Conservation (phyloP, 2,888 invertebrate species). For the Bibio marci region DNA sequence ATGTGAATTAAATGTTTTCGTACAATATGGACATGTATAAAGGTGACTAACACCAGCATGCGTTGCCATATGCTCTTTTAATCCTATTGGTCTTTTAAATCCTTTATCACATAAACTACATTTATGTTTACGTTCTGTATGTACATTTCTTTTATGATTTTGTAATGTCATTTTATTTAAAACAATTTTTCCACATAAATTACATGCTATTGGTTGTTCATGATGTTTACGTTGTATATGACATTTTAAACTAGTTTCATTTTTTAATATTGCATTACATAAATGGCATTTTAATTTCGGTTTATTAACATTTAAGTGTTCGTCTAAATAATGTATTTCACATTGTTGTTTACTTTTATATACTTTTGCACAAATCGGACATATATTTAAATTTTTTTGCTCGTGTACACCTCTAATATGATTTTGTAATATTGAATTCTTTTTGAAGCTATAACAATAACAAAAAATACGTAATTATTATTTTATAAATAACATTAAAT, state of each 20-base stretch:
- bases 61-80: no score
- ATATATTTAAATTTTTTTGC: constrained; percentile 10
- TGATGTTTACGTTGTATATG: constrained; percentile 12
- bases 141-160: constrained; percentile 14
- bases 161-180: constrained; percentile 13
- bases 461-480: neutral
- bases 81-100: constrained; percentile 11
- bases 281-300: constrained; percentile 19
- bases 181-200: constrained; percentile 11
- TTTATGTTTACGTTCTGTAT: constrained; percentile 4
- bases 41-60: no score
- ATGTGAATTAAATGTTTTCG: no score
- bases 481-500: neutral
- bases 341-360: constrained; percentile 14
- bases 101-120: constrained; percentile 1
- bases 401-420: constrained; percentile 12
- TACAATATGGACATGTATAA: no score
- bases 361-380: constrained; percentile 24
- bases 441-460: constrained; percentile 11
- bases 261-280: constrained; percentile 18
- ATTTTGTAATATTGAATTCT: constrained; percentile 6
- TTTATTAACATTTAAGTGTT: constrained; percentile 17
- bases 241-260: constrained; percentile 12
- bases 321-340: constrained; percentile 14
- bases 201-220: no score